phyloP scores from a whole-genome alignment of 2,797 vertebrate species.

The Coluber constrictor region DNA sequence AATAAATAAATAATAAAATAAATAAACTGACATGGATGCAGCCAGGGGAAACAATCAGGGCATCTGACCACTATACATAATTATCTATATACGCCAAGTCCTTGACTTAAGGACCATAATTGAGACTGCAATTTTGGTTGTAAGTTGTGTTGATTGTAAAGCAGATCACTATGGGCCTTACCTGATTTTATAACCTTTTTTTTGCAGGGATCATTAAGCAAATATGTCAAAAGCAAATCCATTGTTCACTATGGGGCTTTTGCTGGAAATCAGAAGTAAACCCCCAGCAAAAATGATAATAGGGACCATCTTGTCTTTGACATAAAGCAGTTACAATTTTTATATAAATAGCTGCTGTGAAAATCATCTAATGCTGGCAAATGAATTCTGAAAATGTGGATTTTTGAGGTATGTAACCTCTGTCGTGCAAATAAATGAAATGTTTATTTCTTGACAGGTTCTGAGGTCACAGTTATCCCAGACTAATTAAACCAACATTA shows the following conservation, averaged over 20 bases:
- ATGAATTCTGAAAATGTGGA: not conserved
- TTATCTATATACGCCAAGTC: not conserved
- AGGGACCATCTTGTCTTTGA: not conserved
- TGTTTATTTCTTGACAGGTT: not conserved
- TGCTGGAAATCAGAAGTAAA: not conserved
- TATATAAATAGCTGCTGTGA: not conserved
- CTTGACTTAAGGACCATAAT: not conserved
- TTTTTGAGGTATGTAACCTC: not conserved
- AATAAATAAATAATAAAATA: too few species aligned
- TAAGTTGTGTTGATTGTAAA: not conserved
- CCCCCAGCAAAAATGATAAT: not conserved
- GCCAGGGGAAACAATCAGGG: not conserved
- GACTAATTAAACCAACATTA: not conserved
- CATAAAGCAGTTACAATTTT: not conserved
- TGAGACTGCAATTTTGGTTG: not conserved
- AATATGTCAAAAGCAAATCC: not conserved
- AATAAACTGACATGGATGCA: not conserved
- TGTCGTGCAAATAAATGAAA: not conserved
- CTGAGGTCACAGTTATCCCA: not conserved
- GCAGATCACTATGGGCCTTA: not conserved
- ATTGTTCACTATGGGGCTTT: not conserved
- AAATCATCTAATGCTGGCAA: not conserved
- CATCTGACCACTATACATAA: not conserved
- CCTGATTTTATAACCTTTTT: not conserved
- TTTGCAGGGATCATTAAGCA: not conserved